Evolutionary conservation across 1,140 invertebrate genomes (phyloP), one percentile per base, ranked within the genome.

Genomic region (Sinonovacula constricta): DNA sequence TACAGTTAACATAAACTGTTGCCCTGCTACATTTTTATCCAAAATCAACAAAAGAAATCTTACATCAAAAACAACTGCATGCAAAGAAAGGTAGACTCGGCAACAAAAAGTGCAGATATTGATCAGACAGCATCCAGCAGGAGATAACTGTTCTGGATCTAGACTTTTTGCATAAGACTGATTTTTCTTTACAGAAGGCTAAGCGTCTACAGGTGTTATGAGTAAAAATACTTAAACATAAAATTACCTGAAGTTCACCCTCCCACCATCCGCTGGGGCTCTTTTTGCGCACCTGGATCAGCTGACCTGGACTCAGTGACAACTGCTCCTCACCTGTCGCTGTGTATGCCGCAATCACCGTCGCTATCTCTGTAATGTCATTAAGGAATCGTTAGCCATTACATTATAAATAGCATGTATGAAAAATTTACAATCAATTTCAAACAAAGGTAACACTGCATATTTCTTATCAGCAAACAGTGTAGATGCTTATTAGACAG

Each of bases 201-300:
- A n/a, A n/a, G n/a, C n/a, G n/a, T n/a, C n/a, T n/a, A n/a, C n/a
- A n/a, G n/a, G n/a, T n/a, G n/a, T n/a, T n/a, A n/a, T n/a, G n/a
- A n/a, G n/a, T n/a, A n/a, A n/a, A n/a, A n/a, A n/a, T n/a, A n/a
- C n/a, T n/a, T n/a, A n/a, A n/a, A n/a, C n/a, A n/a, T n/a, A n/a
- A n/a, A n/a, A n/a, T 74, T 84, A 93, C 97, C 92, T 99, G 97
- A 30, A 99, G 91, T 92, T 99, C 98, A 57, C 98, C 98, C 93
- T 99, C 98, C 98, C 98, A 99, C 98, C 98, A 99, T 26, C 98
- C 98, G 81, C 96, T 96, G 67, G 96, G 94, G 10, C 96, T 97
- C 89, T 99, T 99, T 91, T 99, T 99, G 15, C 97, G 93, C 18
- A 99, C 96, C 92, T 97, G 95, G 59, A 99, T 95, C 57, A 99